Percentiles rank a stretch among this genome's conserved stretches.
These are phyloP conservation scores for Smittia sp. DNA, from an alignment of 2,888 invertebrate genomes.

Conservation along the genomic window DNA sequence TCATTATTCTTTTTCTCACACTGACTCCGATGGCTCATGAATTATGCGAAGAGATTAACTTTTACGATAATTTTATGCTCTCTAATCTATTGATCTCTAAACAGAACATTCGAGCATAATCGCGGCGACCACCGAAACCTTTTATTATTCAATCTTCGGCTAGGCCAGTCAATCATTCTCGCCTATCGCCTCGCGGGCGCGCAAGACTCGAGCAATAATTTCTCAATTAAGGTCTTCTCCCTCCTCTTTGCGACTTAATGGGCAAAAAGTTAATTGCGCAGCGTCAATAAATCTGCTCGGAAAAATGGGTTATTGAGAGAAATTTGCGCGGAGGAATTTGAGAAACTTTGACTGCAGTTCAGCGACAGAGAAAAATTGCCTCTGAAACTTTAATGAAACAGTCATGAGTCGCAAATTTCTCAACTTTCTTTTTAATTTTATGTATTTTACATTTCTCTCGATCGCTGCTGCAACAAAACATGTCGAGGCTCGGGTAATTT, in stretches of 20 bases:
- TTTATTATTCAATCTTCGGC: not conserved
- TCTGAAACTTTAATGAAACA: too few relatives aligned
- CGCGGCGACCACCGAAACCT: not conserved
- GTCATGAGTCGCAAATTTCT: not conserved
- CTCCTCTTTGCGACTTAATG: not conserved
- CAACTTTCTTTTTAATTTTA: not conserved
- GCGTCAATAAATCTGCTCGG: conserved; percentile 8
- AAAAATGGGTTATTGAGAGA: not conserved
- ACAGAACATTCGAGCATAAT: not conserved
- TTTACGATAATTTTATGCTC: conserved; percentile 24
- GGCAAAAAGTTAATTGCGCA: not conserved
- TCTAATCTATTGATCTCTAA: not conserved
- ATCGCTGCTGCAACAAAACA: too few relatives aligned
- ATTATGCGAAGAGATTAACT: conserved; percentile 19
- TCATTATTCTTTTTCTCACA: not conserved
- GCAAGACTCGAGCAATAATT: not conserved
- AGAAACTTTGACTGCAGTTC: not conserved
- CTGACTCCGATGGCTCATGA: not conserved
- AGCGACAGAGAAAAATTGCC: too few relatives aligned
- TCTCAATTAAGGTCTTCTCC: conserved; percentile 20
- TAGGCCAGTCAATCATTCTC: conserved; percentile 25
- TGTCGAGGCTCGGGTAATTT: too few relatives aligned
- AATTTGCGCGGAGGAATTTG: not conserved
- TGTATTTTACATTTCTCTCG: not conserved
- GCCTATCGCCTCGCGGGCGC: not conserved